Base-by-base conservation (phyloP, 2,797 vertebrate genomes). In the Urophycis tenuis region DNA sequence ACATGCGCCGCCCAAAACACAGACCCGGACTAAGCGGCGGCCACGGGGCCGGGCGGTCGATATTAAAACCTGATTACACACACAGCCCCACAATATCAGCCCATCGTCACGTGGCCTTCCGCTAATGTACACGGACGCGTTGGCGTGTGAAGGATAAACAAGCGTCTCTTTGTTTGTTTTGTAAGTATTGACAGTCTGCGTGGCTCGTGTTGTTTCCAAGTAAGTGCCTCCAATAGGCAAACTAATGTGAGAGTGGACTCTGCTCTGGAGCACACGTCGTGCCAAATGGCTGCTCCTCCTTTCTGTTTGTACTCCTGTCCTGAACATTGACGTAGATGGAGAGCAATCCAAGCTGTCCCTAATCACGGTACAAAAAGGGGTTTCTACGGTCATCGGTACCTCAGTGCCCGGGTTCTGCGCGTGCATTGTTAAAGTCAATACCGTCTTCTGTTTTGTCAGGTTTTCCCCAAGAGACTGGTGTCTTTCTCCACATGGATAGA, bases 401-500 rank as follows among this genome's bases (percentile, higher is more conserved):
- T 53, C 45, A 53, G 7, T 19, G 22, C 45, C 12, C 22, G 45
- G 45, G 45, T 53, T 53, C 17, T 53, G 45, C 5, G 12, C 22
- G 45, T 53, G 19, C 17, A 49, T 15, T 49, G 12, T 53, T 22
- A 53, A 7, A 12, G 14, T 41, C 22, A 53, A 19, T 7, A 60
- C n/a, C 2, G 53, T 25, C 22, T 60, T 60, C 25, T 60, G n/a
- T 60, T 60, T 60, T 81, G 6, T 2, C 77, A 98, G 97, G 91
- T 95, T 35, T 98, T 97, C 87, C 96, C 96, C 12, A 95, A 95
- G 90, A 97, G 94, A 82, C 92, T 99, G 0, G 96, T 99, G 86
- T 92, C 93, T 70, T 98, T 99, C 86, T 99, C 97, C 1, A 94
- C 94, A 0, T 99, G 97, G 97, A 98, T 99, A 0, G 97, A 99